phyloP scores from a whole-genome alignment of 1,140 invertebrate species.

The Nymphalis io region DNA sequence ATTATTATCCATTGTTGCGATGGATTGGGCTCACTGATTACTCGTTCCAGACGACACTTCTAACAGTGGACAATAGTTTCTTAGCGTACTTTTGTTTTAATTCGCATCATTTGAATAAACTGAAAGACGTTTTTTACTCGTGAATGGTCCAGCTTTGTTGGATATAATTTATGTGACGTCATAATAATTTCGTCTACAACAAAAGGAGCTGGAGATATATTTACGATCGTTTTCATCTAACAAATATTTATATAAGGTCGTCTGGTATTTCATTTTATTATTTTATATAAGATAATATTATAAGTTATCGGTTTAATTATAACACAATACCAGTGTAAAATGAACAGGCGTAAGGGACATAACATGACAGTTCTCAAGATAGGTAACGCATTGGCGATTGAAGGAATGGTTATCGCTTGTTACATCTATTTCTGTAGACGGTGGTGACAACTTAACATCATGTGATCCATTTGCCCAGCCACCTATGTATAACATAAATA shows the following conservation, averaged over 20 bases:
- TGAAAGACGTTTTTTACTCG: constrained; percentile 6
- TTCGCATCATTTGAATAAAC: constrained; percentile 19
- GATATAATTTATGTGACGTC: constrained; percentile 13
- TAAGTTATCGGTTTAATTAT: not conserved
- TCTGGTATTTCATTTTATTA: not conserved
- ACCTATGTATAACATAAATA: too few relatives aligned
- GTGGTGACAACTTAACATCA: too few relatives aligned
- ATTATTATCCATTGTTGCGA: constrained; percentile 42
- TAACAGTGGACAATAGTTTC: constrained; percentile 27
- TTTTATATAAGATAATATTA: not conserved
- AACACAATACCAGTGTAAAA: not conserved
- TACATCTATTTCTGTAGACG: too few relatives aligned
- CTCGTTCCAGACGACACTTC: constrained; percentile 25
- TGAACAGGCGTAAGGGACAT: too few relatives aligned
- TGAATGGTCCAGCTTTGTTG: not conserved
- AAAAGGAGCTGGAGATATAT: not conserved
- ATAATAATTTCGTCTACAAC: constrained; percentile 10
- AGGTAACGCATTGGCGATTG: too few relatives aligned
- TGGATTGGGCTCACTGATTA: constrained; percentile 32
- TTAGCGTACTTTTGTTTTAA: constrained; percentile 23
- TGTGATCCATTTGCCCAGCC: too few relatives aligned
- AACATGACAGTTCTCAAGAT: too few relatives aligned
- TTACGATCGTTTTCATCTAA: not conserved
- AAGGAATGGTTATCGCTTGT: too few relatives aligned
- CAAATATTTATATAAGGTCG: not conserved